phyloP scores from a whole-genome alignment of 1,140 invertebrate species.

The Pogonomyrmex barbatus region DNA sequence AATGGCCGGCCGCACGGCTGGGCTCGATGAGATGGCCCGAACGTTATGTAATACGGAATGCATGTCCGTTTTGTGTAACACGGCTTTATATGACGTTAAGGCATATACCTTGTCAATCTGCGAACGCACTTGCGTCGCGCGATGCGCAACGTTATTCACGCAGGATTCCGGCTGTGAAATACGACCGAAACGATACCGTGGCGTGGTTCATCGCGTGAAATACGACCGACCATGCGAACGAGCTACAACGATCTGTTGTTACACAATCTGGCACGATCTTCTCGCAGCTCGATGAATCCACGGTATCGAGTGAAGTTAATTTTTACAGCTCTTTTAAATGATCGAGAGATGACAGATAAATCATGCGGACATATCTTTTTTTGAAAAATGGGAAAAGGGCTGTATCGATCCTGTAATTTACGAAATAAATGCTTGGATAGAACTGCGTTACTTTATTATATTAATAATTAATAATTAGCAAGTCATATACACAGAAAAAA shows the following conservation, averaged over 20 bases:
- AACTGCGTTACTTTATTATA: background rate
- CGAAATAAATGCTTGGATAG: background rate
- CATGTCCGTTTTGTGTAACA: conserved; percentile 34
- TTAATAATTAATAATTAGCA: background rate
- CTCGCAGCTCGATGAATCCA: background rate
- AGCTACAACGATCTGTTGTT: conserved; percentile 19
- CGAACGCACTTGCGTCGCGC: conserved; percentile 4
- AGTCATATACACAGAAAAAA: too few relatives aligned
- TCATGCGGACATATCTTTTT: background rate
- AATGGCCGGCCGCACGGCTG: background rate
- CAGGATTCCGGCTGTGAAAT: background rate
- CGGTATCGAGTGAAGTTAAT: background rate
- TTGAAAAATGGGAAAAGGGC: background rate
- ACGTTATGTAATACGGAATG: conserved; percentile 34
- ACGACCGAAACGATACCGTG: conserved; percentile 29
- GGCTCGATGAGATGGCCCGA: conserved; percentile 18
- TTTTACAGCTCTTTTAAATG: conserved; percentile 2
- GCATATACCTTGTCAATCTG: background rate
- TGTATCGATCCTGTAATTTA: background rate
- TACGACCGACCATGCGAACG: conserved; percentile 6
- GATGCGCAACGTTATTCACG: background rate
- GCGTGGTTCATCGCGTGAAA: conserved; percentile 25
- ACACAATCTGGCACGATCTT: background rate
- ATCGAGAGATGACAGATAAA: background rate
- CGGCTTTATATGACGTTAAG: conserved; percentile 6